These are phyloP conservation scores for Oscheius sp. DNA, from an alignment of 2,888 invertebrate species.

Conservation along the genomic window DNA sequence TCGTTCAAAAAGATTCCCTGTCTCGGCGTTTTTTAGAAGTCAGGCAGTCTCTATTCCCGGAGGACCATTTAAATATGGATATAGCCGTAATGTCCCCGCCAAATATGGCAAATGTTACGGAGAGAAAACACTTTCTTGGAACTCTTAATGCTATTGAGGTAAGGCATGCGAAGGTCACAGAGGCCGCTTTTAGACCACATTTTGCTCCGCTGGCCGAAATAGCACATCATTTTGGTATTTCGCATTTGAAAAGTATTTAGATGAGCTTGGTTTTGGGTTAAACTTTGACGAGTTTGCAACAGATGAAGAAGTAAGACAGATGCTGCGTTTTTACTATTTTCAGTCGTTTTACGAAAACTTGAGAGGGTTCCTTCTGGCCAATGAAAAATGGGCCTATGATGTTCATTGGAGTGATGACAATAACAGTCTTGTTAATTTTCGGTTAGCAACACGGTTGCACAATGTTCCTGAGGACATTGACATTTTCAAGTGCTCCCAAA, in stretches of 20 bases:
- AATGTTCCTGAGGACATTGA: constrained; percentile 55
- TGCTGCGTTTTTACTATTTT: constrained; percentile 7
- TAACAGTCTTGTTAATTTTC: constrained; percentile 45
- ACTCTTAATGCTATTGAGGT: constrained; percentile 57
- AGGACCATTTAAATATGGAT: constrained; percentile 57
- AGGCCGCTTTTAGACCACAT: constrained; percentile 39
- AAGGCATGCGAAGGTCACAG: no score
- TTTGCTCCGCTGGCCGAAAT: constrained; percentile 48
- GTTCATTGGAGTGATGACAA: constrained; percentile 44
- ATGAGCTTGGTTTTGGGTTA: constrained; percentile 57
- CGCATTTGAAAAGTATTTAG: constrained; percentile 58
- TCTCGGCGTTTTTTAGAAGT: constrained; percentile 60
- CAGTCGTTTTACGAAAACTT: constrained; percentile 56
- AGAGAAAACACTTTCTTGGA: constrained; percentile 50
- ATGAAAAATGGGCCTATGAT: constrained; percentile 62
- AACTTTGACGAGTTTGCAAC: constrained; percentile 46
- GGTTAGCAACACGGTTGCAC: constrained; percentile 56
- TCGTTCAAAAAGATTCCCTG: constrained; percentile 59
- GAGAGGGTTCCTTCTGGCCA: constrained; percentile 58
- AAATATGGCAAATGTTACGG: constrained; percentile 46
- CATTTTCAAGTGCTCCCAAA: constrained; percentile 55
- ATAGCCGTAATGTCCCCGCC: constrained; percentile 64
- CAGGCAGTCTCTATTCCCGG: constrained; percentile 48
- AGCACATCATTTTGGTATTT: constrained; percentile 66
- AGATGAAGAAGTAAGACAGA: constrained; percentile 50